Evolutionary conservation across 1,140 invertebrate genomes (phyloP).

Genomic region (Eubasilissa regina): DNA sequence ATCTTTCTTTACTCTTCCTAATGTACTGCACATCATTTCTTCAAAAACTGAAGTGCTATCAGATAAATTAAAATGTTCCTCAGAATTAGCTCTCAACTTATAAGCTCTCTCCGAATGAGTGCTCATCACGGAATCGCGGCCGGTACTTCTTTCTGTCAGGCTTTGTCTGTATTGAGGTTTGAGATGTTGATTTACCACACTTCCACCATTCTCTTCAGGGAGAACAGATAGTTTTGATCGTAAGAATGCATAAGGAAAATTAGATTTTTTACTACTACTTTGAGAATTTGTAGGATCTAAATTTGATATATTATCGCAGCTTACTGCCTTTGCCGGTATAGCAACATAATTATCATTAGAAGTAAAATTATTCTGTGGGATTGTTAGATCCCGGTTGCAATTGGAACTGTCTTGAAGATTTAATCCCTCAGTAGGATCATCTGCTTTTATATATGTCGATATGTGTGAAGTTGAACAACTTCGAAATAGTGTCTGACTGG

Average conservation of each 20-base stretch:
- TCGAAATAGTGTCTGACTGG: slow-evolving; percentile 75
- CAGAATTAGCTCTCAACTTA: slow-evolving; percentile 64
- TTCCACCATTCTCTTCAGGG: slow-evolving; percentile 79
- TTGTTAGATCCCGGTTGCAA: slow-evolving; percentile 63
- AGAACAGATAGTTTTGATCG: slow-evolving; percentile 82
- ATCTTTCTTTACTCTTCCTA: slow-evolving; percentile 63
- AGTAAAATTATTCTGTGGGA: slow-evolving; percentile 60
- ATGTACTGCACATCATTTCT: slow-evolving; percentile 64
- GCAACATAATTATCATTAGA: slow-evolving; percentile 66
- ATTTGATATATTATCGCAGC: slow-evolving; percentile 77
- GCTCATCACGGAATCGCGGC: slow-evolving; percentile 67
- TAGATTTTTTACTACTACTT: slow-evolving; percentile 73
- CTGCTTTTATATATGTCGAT: slow-evolving; percentile 83
- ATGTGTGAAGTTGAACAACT: slow-evolving; percentile 85
- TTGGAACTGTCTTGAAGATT: slow-evolving; percentile 74
- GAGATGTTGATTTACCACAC: slow-evolving; percentile 72
- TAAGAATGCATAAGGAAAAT: slow-evolving; percentile 85
- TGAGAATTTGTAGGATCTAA: slow-evolving; percentile 67
- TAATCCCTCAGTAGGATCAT: slow-evolving; percentile 84
- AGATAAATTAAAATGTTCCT: slow-evolving; percentile 70
- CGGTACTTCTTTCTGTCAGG: slow-evolving; percentile 69
- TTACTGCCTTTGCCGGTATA: slow-evolving; percentile 74
- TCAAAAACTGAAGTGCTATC: slow-evolving; percentile 70
- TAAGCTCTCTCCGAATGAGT: slow-evolving; percentile 62
- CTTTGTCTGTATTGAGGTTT: slow-evolving; percentile 68